phyloP scores from a whole-genome alignment of 2,797 vertebrate genomes.

The Oophaga sylvatica region DNA sequence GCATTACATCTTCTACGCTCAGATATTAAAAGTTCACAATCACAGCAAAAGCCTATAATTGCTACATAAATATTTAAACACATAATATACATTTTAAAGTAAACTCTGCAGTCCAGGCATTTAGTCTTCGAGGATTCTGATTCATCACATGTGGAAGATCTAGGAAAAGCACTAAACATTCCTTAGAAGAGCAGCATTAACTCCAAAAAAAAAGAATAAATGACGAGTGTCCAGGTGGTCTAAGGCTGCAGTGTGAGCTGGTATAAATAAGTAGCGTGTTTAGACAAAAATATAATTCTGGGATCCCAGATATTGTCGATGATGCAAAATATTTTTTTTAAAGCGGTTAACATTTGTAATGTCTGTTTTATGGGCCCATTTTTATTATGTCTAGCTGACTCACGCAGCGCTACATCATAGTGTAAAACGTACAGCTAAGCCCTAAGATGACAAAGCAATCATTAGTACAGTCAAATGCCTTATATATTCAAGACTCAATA shows the following conservation, averaged over 20 bases:
- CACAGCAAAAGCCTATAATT: constrained; percentile 71
- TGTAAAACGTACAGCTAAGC: not conserved
- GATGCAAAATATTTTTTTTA: not conserved
- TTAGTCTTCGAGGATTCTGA: constrained; percentile 68
- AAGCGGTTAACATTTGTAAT: constrained; percentile 26
- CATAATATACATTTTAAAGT: constrained; percentile 67
- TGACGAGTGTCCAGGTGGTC: constrained; percentile 49
- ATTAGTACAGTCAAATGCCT: not conserved
- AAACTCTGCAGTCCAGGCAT: constrained; percentile 65
- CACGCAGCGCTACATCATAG: not conserved
- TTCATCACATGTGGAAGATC: constrained; percentile 71
- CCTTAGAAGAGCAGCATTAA: constrained; percentile 44
- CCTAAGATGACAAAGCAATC: not conserved
- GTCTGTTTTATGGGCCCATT: constrained; percentile 1
- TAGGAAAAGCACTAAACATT: constrained; percentile 75
- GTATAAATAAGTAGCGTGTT: not conserved
- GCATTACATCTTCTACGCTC: constrained; percentile 69
- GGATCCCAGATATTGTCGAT: constrained; percentile 21
- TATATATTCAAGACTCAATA: no score
- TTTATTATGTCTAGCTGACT: constrained; percentile 45
- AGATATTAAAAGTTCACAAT: constrained; percentile 64
- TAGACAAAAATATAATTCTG: constrained; percentile 32
- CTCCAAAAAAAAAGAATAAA: not conserved
- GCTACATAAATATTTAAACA: constrained; percentile 78
- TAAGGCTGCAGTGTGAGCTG: not conserved